Percentiles rank a stretch among this genome's conserved stretches.
Evolutionary conservation across 2,113 vertebrate genomes (phyloP).

Genomic region (Stigmatopora nigra): DNA sequence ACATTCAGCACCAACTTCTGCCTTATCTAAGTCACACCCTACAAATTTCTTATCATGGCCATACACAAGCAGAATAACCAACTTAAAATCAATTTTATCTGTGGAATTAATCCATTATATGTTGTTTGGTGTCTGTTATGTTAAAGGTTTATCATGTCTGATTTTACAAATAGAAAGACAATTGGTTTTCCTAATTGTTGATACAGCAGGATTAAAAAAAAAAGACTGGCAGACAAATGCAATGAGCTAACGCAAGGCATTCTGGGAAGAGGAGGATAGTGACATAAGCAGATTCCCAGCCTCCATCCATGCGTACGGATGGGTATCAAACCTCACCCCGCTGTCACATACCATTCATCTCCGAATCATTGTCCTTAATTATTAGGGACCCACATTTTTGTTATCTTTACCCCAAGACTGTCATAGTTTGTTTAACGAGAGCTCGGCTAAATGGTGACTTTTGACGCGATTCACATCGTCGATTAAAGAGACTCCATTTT

Average conservation of each 20-base stretch:
- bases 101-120: neutral
- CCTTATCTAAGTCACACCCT: constrained; percentile 1
- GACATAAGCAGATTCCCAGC: constrained; percentile 63
- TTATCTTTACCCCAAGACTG: constrained; percentile 11
- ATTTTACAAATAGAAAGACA: neutral
- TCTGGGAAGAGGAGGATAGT: constrained; percentile 41
- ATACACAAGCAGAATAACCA: neutral
- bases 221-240: constrained; percentile 2
- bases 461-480: neutral
- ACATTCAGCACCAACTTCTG: neutral
- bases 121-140: constrained; percentile 3
- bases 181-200: neutral
- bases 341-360: constrained; percentile 38
- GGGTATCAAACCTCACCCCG: constrained; percentile 33
- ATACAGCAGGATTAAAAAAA: constrained; percentile 6
- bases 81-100: too few species aligned
- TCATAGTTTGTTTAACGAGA: constrained; percentile 24
- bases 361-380: constrained; percentile 9
- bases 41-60: neutral
- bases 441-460: constrained; percentile 6
- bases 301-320: constrained; percentile 58
- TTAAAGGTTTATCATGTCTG: neutral
- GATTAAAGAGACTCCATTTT: constrained; percentile 52
- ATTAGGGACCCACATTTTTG: constrained; percentile 12
- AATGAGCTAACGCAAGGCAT: constrained; percentile 24